Conservation (phyloP, 2,113 vertebrate genomes). For the Nematolebias whitei region DNA sequence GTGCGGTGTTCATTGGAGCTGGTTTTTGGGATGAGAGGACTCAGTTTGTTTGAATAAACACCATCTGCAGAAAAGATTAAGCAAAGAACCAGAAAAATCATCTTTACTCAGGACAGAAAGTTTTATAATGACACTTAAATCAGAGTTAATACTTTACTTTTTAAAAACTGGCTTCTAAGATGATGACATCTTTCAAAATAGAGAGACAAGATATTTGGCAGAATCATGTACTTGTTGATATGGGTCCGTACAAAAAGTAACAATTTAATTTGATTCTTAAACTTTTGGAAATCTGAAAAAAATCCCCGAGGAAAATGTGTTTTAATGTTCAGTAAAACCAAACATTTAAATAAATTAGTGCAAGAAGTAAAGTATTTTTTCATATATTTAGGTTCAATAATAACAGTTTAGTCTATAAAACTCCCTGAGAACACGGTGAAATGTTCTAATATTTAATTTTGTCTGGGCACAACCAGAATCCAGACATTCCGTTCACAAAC, state of each 20-base stretch:
- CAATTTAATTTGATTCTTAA: too few species aligned
- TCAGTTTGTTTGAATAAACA: not conserved
- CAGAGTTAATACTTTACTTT: too few species aligned
- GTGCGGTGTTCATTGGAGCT: conserved; percentile 13
- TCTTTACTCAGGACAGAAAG: too few species aligned
- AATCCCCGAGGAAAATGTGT: too few species aligned
- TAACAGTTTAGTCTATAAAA: not conserved
- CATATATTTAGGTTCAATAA: not conserved
- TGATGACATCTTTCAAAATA: too few species aligned
- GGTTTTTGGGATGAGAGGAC: not conserved
- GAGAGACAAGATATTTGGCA: too few species aligned
- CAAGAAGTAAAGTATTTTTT: not conserved
- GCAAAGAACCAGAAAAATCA: too few species aligned
- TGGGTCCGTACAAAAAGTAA: too few species aligned
- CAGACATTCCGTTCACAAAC: not conserved
- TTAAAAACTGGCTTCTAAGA: too few species aligned
- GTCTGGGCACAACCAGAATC: not conserved
- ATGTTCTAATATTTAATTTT: not conserved
- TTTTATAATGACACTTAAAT: too few species aligned
- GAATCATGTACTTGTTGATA: too few species aligned
- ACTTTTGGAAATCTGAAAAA: too few species aligned
- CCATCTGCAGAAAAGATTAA: conserved; percentile 29
- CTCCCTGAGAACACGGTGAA: not conserved
- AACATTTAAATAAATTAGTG: not conserved
- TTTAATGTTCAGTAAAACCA: not conserved